Evolutionary conservation across 2,113 vertebrate species (phyloP).

Genomic region (Neodontobutis hainanensis): DNA sequence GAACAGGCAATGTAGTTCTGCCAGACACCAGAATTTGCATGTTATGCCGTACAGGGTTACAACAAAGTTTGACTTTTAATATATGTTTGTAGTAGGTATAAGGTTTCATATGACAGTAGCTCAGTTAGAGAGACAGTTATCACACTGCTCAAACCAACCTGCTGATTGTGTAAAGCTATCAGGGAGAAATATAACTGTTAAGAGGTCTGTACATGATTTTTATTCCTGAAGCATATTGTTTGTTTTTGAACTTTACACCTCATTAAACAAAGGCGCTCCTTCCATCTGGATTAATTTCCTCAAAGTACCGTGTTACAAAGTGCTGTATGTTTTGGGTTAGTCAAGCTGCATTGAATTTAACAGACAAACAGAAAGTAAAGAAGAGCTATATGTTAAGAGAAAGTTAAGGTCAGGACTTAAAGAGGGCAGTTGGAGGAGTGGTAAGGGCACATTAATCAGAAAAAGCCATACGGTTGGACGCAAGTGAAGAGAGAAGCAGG

Average conservation of each 20-base stretch:
- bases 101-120: no score
- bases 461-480: slow-evolving; percentile 27
- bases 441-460: slow-evolving; percentile 54
- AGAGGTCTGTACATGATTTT: not conserved
- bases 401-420: slow-evolving; percentile 27
- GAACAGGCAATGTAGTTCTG: no score
- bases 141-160: no score
- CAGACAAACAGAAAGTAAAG: slow-evolving; percentile 23
- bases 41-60: no score
- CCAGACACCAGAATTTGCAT: no score
- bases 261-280: slow-evolving; percentile 2
- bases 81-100: no score
- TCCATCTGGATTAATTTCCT: slow-evolving; percentile 14
- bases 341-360: no score
- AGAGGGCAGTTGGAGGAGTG: slow-evolving; percentile 9
- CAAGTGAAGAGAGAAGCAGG: slow-evolving; percentile 33
- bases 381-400: slow-evolving; percentile 20
- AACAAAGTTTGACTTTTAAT: no score
- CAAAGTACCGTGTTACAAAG: not conserved
- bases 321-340: no score
- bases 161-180: not conserved
- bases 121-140: no score
- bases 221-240: not conserved
- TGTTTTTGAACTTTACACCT: not conserved
- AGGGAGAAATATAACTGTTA: not conserved